A percentile compares a stretch with the other conserved stretches of the same genome.
Evolutionary conservation across 2,113 vertebrate genomes (phyloP).

Genomic region (Nerophis lumbriciformis): DNA sequence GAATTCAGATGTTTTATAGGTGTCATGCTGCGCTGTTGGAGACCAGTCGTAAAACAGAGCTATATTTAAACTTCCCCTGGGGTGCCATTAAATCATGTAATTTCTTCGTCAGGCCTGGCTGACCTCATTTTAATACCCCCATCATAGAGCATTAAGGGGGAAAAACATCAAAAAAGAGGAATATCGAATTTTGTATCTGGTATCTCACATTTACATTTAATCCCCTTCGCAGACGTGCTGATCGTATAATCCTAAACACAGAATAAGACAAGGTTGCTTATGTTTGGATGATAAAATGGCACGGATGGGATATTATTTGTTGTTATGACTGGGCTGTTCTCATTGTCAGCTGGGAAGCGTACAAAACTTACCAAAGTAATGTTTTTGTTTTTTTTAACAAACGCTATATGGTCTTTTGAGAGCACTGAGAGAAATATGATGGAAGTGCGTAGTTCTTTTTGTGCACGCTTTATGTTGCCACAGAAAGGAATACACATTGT

Average conservation of each 20-base stretch:
- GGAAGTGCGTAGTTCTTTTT: constrained; percentile 16
- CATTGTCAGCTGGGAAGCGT: constrained; percentile 11
- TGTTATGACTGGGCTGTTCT: constrained; percentile 3
- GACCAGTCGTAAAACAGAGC: constrained; percentile 55
- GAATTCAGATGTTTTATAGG: constrained; percentile 48
- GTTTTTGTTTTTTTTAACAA: neutral
- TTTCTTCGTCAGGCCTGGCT: constrained; percentile 70
- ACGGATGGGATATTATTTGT: constrained; percentile 15
- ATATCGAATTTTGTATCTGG: constrained; percentile 38
- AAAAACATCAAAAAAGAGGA: constrained; percentile 27
- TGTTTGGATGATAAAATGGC: constrained; percentile 17
- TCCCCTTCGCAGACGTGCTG: constrained; percentile 13
- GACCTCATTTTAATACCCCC: constrained; percentile 69
- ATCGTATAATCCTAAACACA: constrained; percentile 7
- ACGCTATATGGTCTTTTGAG: constrained; percentile 2
- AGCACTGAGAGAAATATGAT: constrained; percentile 21
- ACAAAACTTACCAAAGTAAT: neutral
- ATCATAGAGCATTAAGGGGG: constrained; percentile 48
- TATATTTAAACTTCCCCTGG: constrained; percentile 73
- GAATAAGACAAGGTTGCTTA: constrained; percentile 16
- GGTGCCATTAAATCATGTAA: constrained; percentile 74
- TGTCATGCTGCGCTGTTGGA: constrained; percentile 55
- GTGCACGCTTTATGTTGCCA: constrained; percentile 7
- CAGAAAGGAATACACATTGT: constrained; percentile 10
- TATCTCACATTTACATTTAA: constrained; percentile 29